Evolutionary conservation across 2,888 invertebrate species (phyloP), one percentile per base, ranked within the genome.

Genomic region (Melieria crassipennis): DNA sequence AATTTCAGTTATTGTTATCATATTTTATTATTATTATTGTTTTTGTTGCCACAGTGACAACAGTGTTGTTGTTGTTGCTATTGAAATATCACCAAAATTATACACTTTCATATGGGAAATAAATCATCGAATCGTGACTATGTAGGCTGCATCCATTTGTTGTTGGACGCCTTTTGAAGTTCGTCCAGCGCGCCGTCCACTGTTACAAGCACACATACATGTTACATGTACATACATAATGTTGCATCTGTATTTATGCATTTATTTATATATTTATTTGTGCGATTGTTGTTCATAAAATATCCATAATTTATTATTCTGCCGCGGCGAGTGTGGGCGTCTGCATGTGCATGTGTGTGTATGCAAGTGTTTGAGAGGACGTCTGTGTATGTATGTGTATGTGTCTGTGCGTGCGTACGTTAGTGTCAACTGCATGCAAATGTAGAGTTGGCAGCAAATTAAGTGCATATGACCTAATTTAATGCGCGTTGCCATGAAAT

Each of bases 401-500:
- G 50, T 62, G 55, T n/a, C 50, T 57, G 72, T 60, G 52, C 46
- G 61, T 63, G 42, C 13, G 47, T 57, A 42, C 7, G 13, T 48
- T 67, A 58, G 50, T 13, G 13, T 48, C 45, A 61, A 62, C 57
- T 61, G 16, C 65, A 69, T 69, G 65, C 66, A 72, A 72, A 72
- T 65, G 68, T 60, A 61, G 60, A 65, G 61, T 69, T 55, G 56
- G 69, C 65, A 64, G 61, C 69, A 72, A 72, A 72, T 72, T 72
- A 69, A 72, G 69, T 58, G 72, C 69, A 72, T 60, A 47, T 72
- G 72, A 69, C 72, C 72, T 62, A 72, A 65, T 72, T 72, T 66
- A 61, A 5, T 52, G 47, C 16, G 48, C 61, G 45, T 45, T 45
- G n/a, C 10, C 52, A 7, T 52, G 13, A 52, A 52, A n/a, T 52